phyloP scores from a whole-genome alignment of 2,888 invertebrate genomes.

The Habrosyne pyritoides region DNA sequence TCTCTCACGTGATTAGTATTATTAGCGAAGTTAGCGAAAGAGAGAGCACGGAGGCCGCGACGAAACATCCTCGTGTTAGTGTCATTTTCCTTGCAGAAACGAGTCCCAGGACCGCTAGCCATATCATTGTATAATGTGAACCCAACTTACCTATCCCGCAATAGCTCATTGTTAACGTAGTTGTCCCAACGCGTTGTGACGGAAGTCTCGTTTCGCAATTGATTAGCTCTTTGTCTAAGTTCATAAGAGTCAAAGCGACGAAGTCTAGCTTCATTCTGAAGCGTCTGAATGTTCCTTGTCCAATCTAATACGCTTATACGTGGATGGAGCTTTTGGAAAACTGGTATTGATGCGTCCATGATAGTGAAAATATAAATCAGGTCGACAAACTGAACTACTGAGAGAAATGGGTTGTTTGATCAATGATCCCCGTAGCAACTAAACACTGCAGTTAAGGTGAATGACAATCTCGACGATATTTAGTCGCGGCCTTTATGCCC shows the following conservation, averaged over 20 bases:
- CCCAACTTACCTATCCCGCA: constrained; percentile 85
- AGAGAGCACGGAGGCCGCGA: too few relatives aligned
- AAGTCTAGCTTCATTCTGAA: constrained; percentile 87
- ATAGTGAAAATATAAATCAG: constrained; percentile 16
- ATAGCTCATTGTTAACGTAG: constrained; percentile 88
- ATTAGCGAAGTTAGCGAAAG: too few relatives aligned
- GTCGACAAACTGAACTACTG: not conserved
- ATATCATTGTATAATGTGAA: not conserved
- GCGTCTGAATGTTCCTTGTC: constrained; percentile 88
- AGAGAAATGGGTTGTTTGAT: constrained; percentile 25
- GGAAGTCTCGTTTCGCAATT: constrained; percentile 88
- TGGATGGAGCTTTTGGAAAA: constrained; percentile 86
- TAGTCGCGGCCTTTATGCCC: too few relatives aligned
- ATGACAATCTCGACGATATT: too few relatives aligned
- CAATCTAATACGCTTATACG: constrained; percentile 88
- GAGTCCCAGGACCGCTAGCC: too few relatives aligned
- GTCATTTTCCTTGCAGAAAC: too few relatives aligned
- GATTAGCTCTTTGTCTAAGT: constrained; percentile 87
- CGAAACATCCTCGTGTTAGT: too few relatives aligned
- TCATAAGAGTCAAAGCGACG: constrained; percentile 87
- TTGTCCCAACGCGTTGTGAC: constrained; percentile 91
- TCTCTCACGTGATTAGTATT: too few relatives aligned
- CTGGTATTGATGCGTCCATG: constrained; percentile 75
- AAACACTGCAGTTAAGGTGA: too few relatives aligned
- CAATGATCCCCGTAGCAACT: constrained; percentile 20